Base-by-base conservation (phyloP, 2,797 vertebrate species). In the Phylloscopus collybita region DNA sequence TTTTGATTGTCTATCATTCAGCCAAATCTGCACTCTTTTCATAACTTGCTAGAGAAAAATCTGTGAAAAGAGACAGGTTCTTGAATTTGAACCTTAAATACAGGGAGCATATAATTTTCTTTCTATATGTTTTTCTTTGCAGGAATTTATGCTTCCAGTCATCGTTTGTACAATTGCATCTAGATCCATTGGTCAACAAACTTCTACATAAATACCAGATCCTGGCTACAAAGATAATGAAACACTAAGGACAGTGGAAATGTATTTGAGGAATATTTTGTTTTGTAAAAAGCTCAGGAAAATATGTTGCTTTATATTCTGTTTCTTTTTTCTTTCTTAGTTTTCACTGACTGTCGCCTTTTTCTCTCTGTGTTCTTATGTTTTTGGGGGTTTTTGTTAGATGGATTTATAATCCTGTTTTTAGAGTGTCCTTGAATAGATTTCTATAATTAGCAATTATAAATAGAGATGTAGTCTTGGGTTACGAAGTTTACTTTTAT, bases 401-500 rank as follows among this genome's bases (percentile, higher is more conserved):
- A 36, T 84, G 34, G 86, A 80, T 76, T 84, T 80, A 45, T 76
- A 92, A 80, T 51, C 53, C 42, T 78, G 19, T 78, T 87, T 80
- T 88, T 88, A 86, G 32, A 67, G 36, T 90, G 70, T 69, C 86
- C 79, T 97, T 88, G 67, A 85, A 88, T 70, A 93, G 79, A 66
- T 79, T 70, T 65, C 69, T 95, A 54, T 93, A 95, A 95, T 95
- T 96, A 94, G 56, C 42, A 90, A 85, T 92, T 95, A 86, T 91
- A 93, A 93, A 81, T 75, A 84, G 79, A 65, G 62, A 60, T 67
- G 78, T n/a, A 94, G 83, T 90, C 70, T 59, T 71, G 61, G 14
- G 61, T 93, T 97, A 93, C 60, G 76, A 95, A 95, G 84, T 96
- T 96, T 94, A 45, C 44, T 86, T 89, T 83, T 92, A 94, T 93